phyloP scores from a whole-genome alignment of 2,113 vertebrate species.

The Hypanus sabinus region DNA sequence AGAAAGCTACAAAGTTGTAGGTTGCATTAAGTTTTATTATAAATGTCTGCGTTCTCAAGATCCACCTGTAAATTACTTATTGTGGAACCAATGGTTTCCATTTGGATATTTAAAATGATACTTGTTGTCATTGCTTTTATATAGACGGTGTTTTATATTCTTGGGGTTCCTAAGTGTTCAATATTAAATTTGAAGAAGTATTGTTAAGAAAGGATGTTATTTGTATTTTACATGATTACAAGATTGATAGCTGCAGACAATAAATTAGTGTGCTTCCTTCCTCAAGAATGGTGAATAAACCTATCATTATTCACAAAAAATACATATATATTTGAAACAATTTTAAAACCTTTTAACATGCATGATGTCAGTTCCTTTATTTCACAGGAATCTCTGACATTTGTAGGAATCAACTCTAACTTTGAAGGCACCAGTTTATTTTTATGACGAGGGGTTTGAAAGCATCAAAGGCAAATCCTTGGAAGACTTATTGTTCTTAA shows the following conservation, averaged over 20 bases:
- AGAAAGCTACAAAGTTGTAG: background rate
- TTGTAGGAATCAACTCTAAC: background rate
- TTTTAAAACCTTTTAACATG: background rate
- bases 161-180: background rate
- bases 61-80: background rate
- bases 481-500: background rate
- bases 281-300: background rate
- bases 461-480: background rate
- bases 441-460: background rate
- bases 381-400: too few relatives aligned
- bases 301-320: background rate
- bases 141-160: background rate
- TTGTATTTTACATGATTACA: background rate
- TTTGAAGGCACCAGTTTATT: background rate
- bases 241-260: background rate
- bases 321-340: background rate
- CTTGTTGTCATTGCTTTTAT: background rate
- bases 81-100: background rate
- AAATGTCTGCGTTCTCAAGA: background rate
- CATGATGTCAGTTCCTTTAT: background rate
- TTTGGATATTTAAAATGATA: background rate
- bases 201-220: background rate
- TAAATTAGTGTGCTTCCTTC: background rate
- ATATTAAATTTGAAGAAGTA: background rate
- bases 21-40: background rate